Evolutionary conservation across 1,140 invertebrate genomes (phyloP), one percentile per base, ranked within the genome.

Genomic region (Agraylea sexmaculata): DNA sequence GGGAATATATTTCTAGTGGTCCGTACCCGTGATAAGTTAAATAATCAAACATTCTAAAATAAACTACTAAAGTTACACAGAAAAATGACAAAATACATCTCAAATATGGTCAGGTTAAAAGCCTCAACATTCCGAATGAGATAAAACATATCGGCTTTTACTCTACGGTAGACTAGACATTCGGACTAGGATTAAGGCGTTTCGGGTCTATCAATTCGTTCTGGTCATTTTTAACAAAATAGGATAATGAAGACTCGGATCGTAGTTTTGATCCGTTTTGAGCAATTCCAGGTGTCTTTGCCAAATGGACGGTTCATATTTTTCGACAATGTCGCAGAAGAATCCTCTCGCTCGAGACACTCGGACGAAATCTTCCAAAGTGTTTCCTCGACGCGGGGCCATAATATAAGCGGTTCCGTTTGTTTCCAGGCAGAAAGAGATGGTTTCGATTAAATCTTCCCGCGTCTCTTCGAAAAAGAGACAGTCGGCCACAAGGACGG

Each of bases 391-490:
- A 39, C 67, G 64, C 3, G 85, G 85, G 7, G 85, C 84, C 74
- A 86, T 84, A 11, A 87, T 71, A 29, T 84, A 58, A 1, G 76
- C 80, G 12, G 76, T 42, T 1, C 84, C 83, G 45, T 71, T 60
- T 15, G 68, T 62, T n/a, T 74, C 68, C 41, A 88, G 52, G 53
- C 74, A 72, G 35, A 70, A 64, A 60, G 74, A 74, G 30, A 89
- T 77, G 28, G 77, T 77, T 33, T 75, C 69, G 17, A 83, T 74
- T 12, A 89, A 61, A 49, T 81, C 77, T 21, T 71, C 57, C 34
- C 84, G 66, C 1, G 75, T 75, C 30, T 86, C 82, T 55, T 87
- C 83, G 61, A 87, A 89, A 62, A 87, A 89, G 29, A 87, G 57
- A 58, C 85, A 87, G 57, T 86, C 83, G 6, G 84, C 82, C 51